These are phyloP conservation scores for Dicycla oo DNA, from an alignment of 2,888 invertebrate genomes.

Conservation along the genomic window DNA sequence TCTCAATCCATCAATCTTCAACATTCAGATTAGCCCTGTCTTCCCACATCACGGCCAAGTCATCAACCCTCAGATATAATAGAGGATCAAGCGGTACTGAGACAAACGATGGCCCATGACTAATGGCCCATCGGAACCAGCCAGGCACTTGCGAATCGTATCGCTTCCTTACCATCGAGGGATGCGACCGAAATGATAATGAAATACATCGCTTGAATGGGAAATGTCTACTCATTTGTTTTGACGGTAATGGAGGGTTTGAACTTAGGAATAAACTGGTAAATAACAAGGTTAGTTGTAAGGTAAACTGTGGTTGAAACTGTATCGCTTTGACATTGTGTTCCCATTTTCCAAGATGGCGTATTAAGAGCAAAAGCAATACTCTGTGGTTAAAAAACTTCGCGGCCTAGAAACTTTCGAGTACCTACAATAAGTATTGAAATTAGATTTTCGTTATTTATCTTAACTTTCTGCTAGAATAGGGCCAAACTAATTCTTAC, in stretches of 20 bases:
- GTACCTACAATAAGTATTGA: no score
- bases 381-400: conserved; percentile 33
- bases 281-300: conserved; percentile 5
- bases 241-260: conserved; percentile 16
- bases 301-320: conserved; percentile 46
- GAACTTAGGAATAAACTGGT: conserved; percentile 1
- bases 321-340: conserved; percentile 36
- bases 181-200: conserved; percentile 45
- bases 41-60: conserved; percentile 60
- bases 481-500: no score
- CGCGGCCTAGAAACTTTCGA: background rate
- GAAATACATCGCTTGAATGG: conserved; percentile 43
- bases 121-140: conserved; percentile 47
- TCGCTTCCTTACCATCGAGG: conserved; percentile 42
- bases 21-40: conserved; percentile 53
- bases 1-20: conserved; percentile 58
- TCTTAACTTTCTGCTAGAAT: no score
- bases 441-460: background rate
- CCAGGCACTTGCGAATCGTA: conserved; percentile 55
- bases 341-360: conserved; percentile 30
- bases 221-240: conserved; percentile 34
- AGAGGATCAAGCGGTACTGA: conserved; percentile 53
- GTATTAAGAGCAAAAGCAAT: conserved; percentile 22
- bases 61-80: conserved; percentile 65
- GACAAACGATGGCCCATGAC: conserved; percentile 64